Evolutionary conservation across 1,140 invertebrate genomes (phyloP), one percentile per base, ranked within the genome.

Genomic region (Drosophila yakuba): DNA sequence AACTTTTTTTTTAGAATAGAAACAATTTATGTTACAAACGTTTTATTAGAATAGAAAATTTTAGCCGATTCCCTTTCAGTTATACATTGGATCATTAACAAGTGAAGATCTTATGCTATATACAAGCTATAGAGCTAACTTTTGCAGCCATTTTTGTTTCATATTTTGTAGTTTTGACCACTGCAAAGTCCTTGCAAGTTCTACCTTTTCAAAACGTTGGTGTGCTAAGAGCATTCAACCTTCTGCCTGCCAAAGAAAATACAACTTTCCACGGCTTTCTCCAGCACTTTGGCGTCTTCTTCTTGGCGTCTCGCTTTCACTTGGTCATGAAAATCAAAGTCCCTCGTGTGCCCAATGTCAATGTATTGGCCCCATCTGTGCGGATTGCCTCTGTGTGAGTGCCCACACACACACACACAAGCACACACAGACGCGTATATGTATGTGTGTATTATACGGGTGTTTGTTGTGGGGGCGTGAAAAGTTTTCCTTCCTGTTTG

Each of bases 261-360:
- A 35, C 28, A 56, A 48, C 28, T 50, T 71, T 71, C 12, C 20
- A 39, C 36, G n/a, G 66, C 36, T 43, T 41, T 25, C 10, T 32
- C 25, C 41, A 32, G 50, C 36, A 48, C 36, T 47, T 68, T 23
- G 28, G n/a, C 17, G 23, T 50, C 45, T 67, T 47, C 28, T 67
- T 69, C 28, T 72, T 48, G 15, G 17, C 25, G 39, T 52, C 35
- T 47, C 48, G 39, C 17, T 74, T 55, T 63, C 50, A 56, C 38
- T 76, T 69, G 74, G 74, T 59, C 74, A 60, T 77, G 74, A 77
- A 69, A 77, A 77, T 77, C 56, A 77, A 69, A 77, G 64, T 68
- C 61, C 48, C 47, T 47, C 47, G 45, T 59, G 38, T 41, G 44
- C 51, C 28, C 25, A 32, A 32, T 38, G 51, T 69, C 67, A 36